Evolutionary conservation across 2,797 vertebrate species (phyloP), one percentile per base, ranked within the genome.

Genomic region (Emys orbicularis): DNA sequence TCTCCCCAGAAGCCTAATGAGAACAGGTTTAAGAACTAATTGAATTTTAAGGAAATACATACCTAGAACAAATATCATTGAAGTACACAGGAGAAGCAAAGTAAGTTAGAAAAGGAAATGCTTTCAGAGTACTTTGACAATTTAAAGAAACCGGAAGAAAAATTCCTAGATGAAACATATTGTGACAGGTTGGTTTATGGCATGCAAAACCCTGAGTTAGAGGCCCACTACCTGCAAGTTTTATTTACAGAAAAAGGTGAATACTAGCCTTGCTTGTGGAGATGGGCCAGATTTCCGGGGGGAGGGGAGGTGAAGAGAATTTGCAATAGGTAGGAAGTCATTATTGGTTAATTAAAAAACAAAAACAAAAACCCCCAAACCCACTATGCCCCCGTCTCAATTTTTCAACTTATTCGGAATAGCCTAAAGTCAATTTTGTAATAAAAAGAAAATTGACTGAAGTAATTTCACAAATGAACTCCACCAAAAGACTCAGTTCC

Each of bases 21-120:
- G 91, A 92, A 88, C 77, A 85, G 79, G 82, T 88, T 92, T 92
- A 81, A 92, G 54, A 54, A 61, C 61, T 92, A 92, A 92, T 76
- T 92, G 91, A 88, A 84, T 88, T 88, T 86, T 88, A 88, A 79
- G 49, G 23, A 12, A 81, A 89, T 85, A 76, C 8, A n/a, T 65
- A 34, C 34, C 74, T n/a, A 88, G 74, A 90, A 88, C 52, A 89
- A 86, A 57, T 80, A 50, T 94, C 61, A 12, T 3, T 72, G 37
- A 83, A 23, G 6, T 52, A 4, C 49, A 88, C 54, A 89, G 4
- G 77, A 41, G 16, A 8, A 80, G 90, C 79, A 91, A 65, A 68
- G 41, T 83, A 57, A 90, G 53, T 61, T 90, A 87, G 59, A 47
- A 72, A 27, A 34, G 79, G 34, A 81, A 83, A 29, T 74, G 18